A percentile compares a stretch with the other conserved stretches of the same genome.
These are phyloP conservation scores for Phoenicopterus ruber DNA, from an alignment of 2,113 vertebrate species.

Conservation along the genomic window DNA sequence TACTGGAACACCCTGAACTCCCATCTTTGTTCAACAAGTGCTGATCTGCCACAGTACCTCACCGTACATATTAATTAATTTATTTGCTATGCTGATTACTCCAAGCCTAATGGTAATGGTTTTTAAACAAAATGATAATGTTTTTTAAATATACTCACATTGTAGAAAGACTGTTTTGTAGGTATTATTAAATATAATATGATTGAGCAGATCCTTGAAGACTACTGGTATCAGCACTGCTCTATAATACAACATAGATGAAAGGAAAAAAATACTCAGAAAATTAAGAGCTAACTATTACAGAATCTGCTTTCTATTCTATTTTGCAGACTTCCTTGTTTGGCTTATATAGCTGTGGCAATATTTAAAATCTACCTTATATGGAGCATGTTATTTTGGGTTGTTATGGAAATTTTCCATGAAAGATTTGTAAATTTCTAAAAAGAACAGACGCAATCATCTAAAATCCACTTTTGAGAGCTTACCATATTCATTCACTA, in stretches of 20 bases:
- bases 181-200: not conserved
- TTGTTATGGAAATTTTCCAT: not conserved
- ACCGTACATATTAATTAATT: not conserved
- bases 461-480: not conserved
- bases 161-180: not conserved
- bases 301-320: not conserved
- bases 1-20: not conserved
- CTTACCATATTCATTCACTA: not conserved
- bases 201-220: not conserved
- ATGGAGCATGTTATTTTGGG: not conserved
- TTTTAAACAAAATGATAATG: not conserved
- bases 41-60: not conserved
- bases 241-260: not conserved
- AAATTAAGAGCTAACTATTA: not conserved
- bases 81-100: not conserved
- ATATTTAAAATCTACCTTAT: not conserved
- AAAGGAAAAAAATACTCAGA: not conserved
- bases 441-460: not conserved
- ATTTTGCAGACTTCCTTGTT: not conserved
- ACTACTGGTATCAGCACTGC: not conserved
- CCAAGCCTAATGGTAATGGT: not conserved
- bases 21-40: not conserved
- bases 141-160: not conserved
- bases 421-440: not conserved
- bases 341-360: not conserved